Base-by-base conservation (phyloP, 1,140 invertebrate genomes). In the Lycorma delicatula region DNA sequence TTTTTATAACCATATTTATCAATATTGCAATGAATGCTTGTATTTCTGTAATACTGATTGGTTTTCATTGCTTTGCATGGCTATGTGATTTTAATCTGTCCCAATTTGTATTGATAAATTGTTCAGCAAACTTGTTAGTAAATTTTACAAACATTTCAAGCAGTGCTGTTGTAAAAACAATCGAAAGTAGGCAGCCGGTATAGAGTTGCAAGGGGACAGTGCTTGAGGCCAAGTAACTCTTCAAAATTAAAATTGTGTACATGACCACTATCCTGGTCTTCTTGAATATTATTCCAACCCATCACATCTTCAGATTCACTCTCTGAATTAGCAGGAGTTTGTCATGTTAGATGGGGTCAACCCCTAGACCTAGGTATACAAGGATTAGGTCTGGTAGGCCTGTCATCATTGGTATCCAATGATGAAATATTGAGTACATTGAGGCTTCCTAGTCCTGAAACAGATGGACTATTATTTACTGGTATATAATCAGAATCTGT, bases 341-440 rank as follows among this genome's bases (percentile, higher is more conserved):
- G n/a, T n/a, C n/a, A n/a, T n/a, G n/a, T 9, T 5, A 5, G 11
- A 4, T 23, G 47, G 27, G 49, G 49, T 13, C 49, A 27, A 36
- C 31, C 31, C 25, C 51, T 54, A 54, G 51, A 34, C 22, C 51
- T n/a, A n/a, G 29, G n/a, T n/a, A n/a, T n/a, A n/a, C n/a, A n/a
- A n/a, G n/a, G n/a, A n/a, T n/a, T n/a, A 12, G 11, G n/a, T 20
- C 12, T 12, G n/a, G n/a, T n/a, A n/a, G n/a, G n/a, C n/a, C n/a
- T n/a, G n/a, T n/a, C n/a, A n/a, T n/a, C n/a, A n/a, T n/a, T n/a
- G 5, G n/a, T n/a, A n/a, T n/a, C n/a, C n/a, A n/a, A n/a, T 49
- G 18, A 4, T 4, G 47, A 12, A 46, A 13, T 29, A 29, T 29
- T 18, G 28, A 26, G 12, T n/a, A n/a, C n/a, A n/a, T n/a, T n/a